Conservation (phyloP, 2,113 vertebrate genomes). For the Pseudopodoces humilis region DNA sequence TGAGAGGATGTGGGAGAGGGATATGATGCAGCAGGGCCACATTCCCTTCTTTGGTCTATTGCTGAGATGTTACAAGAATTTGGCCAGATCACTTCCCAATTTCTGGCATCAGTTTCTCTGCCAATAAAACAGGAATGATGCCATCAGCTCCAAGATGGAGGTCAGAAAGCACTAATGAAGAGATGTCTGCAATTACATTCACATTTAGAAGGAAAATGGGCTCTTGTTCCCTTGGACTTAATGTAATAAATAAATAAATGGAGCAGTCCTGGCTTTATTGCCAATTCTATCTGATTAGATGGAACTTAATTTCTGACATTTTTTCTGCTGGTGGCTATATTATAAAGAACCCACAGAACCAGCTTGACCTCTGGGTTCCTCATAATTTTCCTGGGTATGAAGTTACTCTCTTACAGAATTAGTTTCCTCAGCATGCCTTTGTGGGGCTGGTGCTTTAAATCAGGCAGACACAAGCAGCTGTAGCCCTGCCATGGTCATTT, state of each 20-base stretch:
- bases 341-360: constrained; percentile 28
- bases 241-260: constrained; percentile 55
- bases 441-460: constrained; percentile 45
- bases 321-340: background rate
- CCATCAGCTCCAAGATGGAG: constrained; percentile 5
- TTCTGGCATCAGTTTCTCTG: background rate
- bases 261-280: background rate
- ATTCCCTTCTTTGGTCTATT: background rate
- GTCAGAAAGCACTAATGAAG: constrained; percentile 42
- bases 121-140: background rate
- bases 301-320: constrained; percentile 8
- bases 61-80: background rate
- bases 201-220: constrained; percentile 47
- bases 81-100: background rate
- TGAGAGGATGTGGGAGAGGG: accelerated
- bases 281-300: constrained; percentile 40
- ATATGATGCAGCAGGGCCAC: background rate
- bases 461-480: constrained; percentile 50
- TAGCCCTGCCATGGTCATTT: constrained; percentile 36
- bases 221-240: constrained; percentile 34
- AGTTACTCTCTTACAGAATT: constrained; percentile 10
- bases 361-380: constrained; percentile 34
- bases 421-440: constrained; percentile 28
- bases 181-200: constrained; percentile 15
- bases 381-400: constrained; percentile 18